Conservation (phyloP, 1,140 invertebrate species). For the Tetranychus cinnabarinus region DNA sequence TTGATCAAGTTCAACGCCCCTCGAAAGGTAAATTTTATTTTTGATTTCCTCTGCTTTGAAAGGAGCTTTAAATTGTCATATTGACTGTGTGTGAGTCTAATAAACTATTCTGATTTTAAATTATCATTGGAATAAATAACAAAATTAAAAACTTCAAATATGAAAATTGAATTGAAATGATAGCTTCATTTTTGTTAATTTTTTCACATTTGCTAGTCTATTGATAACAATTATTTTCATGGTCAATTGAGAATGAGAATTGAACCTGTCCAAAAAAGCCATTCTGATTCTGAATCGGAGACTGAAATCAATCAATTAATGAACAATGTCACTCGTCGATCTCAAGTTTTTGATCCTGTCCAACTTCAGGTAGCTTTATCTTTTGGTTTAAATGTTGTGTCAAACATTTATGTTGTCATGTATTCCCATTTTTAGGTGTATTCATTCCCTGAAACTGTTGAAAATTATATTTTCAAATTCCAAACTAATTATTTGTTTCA, state of each 20-base stretch:
- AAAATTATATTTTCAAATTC: not conserved
- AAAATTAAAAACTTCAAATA: no score
- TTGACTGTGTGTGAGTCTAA: no score
- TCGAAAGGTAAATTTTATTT: constrained; percentile 2
- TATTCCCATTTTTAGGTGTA: not conserved
- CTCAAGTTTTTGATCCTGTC: constrained; percentile 12
- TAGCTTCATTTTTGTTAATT: not conserved
- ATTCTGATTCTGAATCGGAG: constrained; percentile 16
- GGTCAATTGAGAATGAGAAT: no score
- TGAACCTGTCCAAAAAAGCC: not conserved
- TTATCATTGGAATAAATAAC: no score
- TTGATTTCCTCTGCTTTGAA: no score
- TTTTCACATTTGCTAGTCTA: no score
- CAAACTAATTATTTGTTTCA: not conserved
- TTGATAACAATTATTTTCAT: no score
- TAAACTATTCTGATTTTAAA: no score
- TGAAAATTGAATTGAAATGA: no score
- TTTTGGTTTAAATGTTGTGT: not conserved
- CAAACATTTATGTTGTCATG: not conserved
- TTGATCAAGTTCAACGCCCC: constrained; percentile 16
- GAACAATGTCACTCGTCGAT: constrained; percentile 13
- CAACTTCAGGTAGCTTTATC: not conserved
- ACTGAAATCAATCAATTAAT: constrained; percentile 15
- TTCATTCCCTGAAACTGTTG: not conserved
- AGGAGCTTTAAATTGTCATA: no score